Evolutionary conservation across 1,140 invertebrate genomes (phyloP).

Genomic region (Leguminivora glycinivorella): DNA sequence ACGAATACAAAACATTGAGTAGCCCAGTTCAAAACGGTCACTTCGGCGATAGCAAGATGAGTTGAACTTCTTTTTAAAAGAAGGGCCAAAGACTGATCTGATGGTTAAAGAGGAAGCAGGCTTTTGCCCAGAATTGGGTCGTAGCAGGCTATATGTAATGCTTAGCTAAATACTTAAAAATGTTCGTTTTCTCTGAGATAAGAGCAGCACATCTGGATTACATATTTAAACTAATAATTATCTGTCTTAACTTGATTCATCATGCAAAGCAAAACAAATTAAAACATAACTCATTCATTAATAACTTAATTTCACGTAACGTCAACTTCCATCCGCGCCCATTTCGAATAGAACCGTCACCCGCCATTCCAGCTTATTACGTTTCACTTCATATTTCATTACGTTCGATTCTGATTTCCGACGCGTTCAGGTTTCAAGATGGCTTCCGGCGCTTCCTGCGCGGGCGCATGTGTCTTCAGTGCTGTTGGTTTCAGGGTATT

Average conservation of each 20-base stretch:
- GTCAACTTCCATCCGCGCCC: background rate
- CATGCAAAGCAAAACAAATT: background rate
- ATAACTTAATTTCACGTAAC: background rate
- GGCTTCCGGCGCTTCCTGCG: slow-evolving; percentile 6
- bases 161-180: too few relatives aligned
- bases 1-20: too few relatives aligned
- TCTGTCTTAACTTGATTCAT: background rate
- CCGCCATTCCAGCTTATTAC: background rate
- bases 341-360: background rate
- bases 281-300: background rate
- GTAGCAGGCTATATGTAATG: too few relatives aligned
- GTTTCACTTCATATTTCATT: slow-evolving; percentile 11
- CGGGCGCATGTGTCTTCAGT: background rate
- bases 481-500: background rate
- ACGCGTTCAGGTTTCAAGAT: background rate
- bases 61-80: too few relatives aligned
- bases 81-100: too few relatives aligned
- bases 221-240: too few relatives aligned
- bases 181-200: too few relatives aligned
- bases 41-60: too few relatives aligned
- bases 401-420: background rate
- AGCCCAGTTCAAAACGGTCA: too few relatives aligned
- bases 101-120: too few relatives aligned
- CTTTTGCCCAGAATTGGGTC: too few relatives aligned
- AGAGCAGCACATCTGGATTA: too few relatives aligned